Percentiles rank a stretch among this genome's conserved stretches.
Evolutionary conservation across 1,140 invertebrate genomes (phyloP).

Genomic region (Lordiphosa mommai): DNA sequence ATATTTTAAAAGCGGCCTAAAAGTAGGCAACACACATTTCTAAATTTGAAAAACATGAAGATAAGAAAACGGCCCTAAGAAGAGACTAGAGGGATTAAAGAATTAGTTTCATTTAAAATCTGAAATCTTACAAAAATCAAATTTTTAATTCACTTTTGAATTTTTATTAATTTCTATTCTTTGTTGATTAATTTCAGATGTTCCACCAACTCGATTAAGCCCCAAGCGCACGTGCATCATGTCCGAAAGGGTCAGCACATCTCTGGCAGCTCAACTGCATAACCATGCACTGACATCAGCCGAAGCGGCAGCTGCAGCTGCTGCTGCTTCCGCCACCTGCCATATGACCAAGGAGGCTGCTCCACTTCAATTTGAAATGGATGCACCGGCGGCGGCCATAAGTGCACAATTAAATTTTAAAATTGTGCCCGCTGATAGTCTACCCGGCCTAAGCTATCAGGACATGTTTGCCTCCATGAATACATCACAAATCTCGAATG

Average conservation of each 20-base stretch:
- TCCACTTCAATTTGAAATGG: constrained; percentile 48
- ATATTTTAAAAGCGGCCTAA: too few species aligned
- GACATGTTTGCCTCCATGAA: constrained; percentile 78
- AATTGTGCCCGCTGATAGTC: constrained; percentile 53
- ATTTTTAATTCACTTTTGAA: too few species aligned
- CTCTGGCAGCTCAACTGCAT: constrained; percentile 54
- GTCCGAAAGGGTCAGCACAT: constrained; percentile 62
- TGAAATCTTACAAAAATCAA: too few species aligned
- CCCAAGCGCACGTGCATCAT: constrained; percentile 18
- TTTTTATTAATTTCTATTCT: neutral
- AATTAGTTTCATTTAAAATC: too few species aligned
- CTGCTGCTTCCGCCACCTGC: constrained; percentile 13
- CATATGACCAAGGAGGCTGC: constrained; percentile 23
- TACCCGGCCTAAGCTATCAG: constrained; percentile 51
- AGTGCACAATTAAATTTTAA: constrained; percentile 71
- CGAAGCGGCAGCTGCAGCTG: constrained; percentile 6
- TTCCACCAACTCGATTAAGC: constrained; percentile 7
- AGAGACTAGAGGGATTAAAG: too few species aligned
- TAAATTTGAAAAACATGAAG: too few species aligned
- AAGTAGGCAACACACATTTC: too few species aligned
- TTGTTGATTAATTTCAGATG: constrained; percentile 20
- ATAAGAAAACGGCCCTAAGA: too few species aligned
- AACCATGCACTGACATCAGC: constrained; percentile 51
- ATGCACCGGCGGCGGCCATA: constrained; percentile 55
- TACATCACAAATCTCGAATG: constrained; percentile 77